Evolutionary conservation across 2,797 vertebrate genomes (phyloP).

Genomic region (Clarias platycephalus): DNA sequence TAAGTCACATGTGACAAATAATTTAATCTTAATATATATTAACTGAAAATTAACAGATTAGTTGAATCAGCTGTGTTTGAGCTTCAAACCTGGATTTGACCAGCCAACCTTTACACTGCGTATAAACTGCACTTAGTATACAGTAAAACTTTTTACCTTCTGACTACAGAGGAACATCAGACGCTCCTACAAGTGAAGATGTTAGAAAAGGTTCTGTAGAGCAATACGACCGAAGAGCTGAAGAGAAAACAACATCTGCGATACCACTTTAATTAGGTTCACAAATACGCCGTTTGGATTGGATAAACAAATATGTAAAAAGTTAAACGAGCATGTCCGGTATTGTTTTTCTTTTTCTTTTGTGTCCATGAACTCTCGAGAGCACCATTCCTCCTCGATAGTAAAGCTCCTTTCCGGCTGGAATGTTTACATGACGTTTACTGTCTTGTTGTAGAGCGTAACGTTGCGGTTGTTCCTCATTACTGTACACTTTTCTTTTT

Average conservation of each 20-base stretch:
- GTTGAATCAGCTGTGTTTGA: too few species aligned
- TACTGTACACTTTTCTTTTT: background rate
- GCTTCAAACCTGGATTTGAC: background rate
- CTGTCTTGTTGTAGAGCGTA: background rate
- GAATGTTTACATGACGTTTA: slow-evolving; percentile 13
- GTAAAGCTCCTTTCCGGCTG: background rate
- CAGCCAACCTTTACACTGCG: background rate
- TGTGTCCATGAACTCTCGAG: background rate
- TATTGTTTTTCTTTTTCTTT: background rate
- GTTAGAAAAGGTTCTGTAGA: background rate
- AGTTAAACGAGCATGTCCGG: background rate
- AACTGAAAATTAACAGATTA: too few species aligned
- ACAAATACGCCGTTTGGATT: background rate
- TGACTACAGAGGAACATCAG: too few species aligned
- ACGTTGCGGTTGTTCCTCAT: slow-evolving; percentile 4
- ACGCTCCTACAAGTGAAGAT: background rate
- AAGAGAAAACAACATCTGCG: slow-evolving; percentile 9
- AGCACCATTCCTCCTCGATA: background rate
- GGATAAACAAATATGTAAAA: slow-evolving; percentile 7
- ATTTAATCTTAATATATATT: too few species aligned
- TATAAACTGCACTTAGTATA: background rate
- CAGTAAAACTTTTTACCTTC: background rate
- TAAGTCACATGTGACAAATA: too few species aligned
- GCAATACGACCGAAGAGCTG: background rate
- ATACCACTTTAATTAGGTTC: background rate